Percentiles rank a stretch among this genome's conserved stretches.
phyloP scores from a whole-genome alignment of 2,797 vertebrate genomes.

The Euthynnus affinis region DNA sequence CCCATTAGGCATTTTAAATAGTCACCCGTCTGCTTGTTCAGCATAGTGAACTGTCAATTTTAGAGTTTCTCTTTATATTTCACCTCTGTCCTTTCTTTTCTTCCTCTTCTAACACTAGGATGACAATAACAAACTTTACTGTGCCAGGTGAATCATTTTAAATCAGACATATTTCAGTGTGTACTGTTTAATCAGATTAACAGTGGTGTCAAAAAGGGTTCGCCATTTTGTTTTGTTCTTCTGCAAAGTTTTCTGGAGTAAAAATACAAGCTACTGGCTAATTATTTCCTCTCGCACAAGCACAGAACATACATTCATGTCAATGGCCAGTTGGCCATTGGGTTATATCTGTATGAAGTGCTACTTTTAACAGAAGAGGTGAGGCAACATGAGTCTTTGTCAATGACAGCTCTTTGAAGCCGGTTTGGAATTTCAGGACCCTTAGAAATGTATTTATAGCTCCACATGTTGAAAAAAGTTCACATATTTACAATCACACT shows the following conservation, averaged over 20 bases:
- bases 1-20: background rate
- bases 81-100: background rate
- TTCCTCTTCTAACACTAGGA: background rate
- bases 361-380: slow-evolving; percentile 3
- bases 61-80: background rate
- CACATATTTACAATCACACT: background rate
- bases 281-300: background rate
- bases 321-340: background rate
- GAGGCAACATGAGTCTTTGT: background rate
- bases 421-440: background rate
- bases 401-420: slow-evolving; percentile 5
- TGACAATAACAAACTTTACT: background rate
- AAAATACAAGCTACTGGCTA: background rate
- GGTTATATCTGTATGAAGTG: background rate
- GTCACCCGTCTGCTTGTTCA: background rate
- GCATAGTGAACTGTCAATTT: background rate
- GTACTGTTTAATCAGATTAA: background rate
- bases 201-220: background rate
- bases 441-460: background rate
- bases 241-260: background rate
- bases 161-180: background rate
- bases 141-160: background rate
- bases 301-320: background rate
- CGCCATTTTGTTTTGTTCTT: fast-evolving
- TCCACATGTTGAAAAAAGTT: slow-evolving; percentile 1